Base-by-base conservation (phyloP, 2,797 vertebrate genomes). In the Chlorospingus semifuscus region DNA sequence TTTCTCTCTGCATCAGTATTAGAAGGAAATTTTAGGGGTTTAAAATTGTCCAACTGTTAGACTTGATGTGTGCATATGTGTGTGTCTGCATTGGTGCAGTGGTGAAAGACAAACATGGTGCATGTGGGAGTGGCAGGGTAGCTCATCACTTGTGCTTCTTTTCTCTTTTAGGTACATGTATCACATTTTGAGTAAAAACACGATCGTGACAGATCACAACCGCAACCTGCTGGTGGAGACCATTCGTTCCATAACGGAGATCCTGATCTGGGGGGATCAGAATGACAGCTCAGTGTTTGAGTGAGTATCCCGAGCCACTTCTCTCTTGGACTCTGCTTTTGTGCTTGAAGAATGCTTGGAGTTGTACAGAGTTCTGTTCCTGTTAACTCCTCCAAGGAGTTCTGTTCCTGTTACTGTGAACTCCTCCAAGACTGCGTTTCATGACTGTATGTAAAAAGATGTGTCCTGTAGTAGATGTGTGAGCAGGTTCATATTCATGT, bases 241-340 rank as follows among this genome's bases (percentile, higher is more conserved):
- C n/a, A 99, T 99, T 92, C 99, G 99, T 39, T 99, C 99, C 72
- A 99, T 99, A 93, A 99, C 99, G 0, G 99, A 99, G 98, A 99
- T 99, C 95, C 98, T 99, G 21, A 99, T 99, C 75, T 99, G 99
- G 99, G 99, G 99, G 8, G 99, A 99, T 96, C 99, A 99, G 92
- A 99, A 99, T 98, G 99, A 99, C 98, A 99, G 99, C 98, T 99
- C 99, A 7, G 99, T 99, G 12, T 99, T 99, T 96, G 99, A 99
- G 99, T 99, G 98, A 98, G 99, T 95, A 24, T 93, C 50, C 34
- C 3, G 41, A 69, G 59, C 30, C 74, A 10, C 2, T n/a, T 59
- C 15, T 3, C 39, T 30, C 61, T 32, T 27, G 37, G 6, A 15
- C 37, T 80, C 32, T 30, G 46, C 11, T 46, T 68, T 34, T 64